Conservation (phyloP, 2,113 vertebrate genomes). For the Cebus imitator region DNA sequence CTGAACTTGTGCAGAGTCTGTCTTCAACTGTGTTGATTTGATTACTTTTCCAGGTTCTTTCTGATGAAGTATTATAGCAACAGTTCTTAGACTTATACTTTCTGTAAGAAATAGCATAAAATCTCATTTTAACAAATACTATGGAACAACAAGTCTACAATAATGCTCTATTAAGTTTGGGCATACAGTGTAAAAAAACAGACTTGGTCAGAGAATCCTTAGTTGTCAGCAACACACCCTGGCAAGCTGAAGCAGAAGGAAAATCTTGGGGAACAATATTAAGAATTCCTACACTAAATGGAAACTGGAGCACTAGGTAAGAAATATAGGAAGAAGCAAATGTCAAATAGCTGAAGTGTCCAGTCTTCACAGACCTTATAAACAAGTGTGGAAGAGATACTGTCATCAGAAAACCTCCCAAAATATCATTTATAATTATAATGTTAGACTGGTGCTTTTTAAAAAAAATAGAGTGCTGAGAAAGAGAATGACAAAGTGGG, state of each 20-base stretch:
- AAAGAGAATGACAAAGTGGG: neutral
- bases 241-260: neutral
- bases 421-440: neutral
- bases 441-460: neutral
- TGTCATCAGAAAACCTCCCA: neutral
- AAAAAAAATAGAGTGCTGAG: neutral
- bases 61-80: neutral
- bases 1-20: neutral
- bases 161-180: neutral
- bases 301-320: neutral
- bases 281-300: neutral
- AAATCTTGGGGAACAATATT: neutral
- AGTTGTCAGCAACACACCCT: neutral
- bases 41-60: neutral
- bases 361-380: neutral
- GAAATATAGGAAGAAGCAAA: neutral
- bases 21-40: neutral
- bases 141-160: neutral
- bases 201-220: neutral
- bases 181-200: neutral
- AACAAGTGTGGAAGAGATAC: neutral
- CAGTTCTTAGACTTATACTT: neutral
- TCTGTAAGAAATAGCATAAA: neutral
- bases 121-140: neutral
- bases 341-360: neutral